phyloP scores from a whole-genome alignment of 1,140 invertebrate genomes.

The Zaprionus africanus region DNA sequence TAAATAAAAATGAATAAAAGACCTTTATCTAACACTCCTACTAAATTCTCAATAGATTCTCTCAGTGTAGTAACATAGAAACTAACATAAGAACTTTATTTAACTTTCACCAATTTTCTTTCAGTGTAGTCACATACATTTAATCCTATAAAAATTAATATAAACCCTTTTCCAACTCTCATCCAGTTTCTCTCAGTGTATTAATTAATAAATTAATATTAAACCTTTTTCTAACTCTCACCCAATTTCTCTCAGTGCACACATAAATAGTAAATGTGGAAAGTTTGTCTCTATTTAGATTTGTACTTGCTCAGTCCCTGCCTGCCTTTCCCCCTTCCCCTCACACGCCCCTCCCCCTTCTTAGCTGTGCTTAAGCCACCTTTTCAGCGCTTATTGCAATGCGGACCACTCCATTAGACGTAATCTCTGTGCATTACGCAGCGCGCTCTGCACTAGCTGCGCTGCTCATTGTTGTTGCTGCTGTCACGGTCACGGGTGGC shows the following conservation, averaged over 20 bases:
- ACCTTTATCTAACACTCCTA: too few relatives aligned
- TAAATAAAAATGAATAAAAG: too few relatives aligned
- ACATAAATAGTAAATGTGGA: not conserved
- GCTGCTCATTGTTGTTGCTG: slow-evolving; percentile 10
- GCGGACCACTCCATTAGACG: slow-evolving; percentile 63
- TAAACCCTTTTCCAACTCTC: too few relatives aligned
- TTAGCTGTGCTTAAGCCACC: slow-evolving; percentile 30
- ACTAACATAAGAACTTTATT: too few relatives aligned
- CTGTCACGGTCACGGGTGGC: slow-evolving; percentile 8
- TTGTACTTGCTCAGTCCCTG: not conserved
- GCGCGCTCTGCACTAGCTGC: slow-evolving; percentile 1
- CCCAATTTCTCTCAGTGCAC: not conserved
- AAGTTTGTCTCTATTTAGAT: slow-evolving; percentile 3
- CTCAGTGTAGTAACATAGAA: too few relatives aligned
- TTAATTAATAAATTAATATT: too few relatives aligned
- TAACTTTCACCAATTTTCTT: not conserved
- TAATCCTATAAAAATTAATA: too few relatives aligned
- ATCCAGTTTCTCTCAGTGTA: too few relatives aligned
- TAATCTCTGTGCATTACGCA: slow-evolving; percentile 59
- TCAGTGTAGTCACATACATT: not conserved
- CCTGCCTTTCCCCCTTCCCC: too few relatives aligned
- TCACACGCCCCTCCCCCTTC: not conserved
- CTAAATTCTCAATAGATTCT: too few relatives aligned
- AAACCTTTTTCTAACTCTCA: too few relatives aligned
- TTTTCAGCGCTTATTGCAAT: slow-evolving; percentile 45